A percentile compares a stretch with the other conserved stretches of the same genome.
phyloP scores from a whole-genome alignment of 2,113 vertebrate genomes.

The Dromas ardeola region DNA sequence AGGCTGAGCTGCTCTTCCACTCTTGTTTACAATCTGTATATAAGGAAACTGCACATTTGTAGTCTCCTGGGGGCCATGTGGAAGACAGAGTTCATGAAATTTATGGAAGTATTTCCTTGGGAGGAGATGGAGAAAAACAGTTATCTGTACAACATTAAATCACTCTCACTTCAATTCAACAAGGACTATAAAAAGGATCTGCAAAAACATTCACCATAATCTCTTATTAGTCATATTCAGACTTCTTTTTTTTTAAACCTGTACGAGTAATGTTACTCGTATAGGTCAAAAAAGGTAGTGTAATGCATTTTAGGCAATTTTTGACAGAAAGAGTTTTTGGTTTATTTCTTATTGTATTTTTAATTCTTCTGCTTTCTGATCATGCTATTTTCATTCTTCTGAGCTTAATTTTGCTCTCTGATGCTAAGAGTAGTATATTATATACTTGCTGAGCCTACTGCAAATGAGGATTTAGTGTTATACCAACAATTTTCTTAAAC shows the following conservation, averaged over 20 bases:
- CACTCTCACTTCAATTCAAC: background rate
- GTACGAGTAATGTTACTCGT: background rate
- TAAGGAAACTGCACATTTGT: background rate
- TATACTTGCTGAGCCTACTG: background rate
- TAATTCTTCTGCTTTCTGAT: background rate
- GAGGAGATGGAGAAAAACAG: background rate
- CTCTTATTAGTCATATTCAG: background rate
- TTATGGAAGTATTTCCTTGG: background rate
- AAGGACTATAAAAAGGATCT: background rate
- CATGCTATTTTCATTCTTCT: background rate
- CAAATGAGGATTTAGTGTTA: background rate
- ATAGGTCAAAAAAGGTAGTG: background rate
- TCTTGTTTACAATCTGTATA: background rate
- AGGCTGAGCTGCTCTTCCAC: background rate
- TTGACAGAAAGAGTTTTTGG: background rate
- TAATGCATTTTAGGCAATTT: background rate
- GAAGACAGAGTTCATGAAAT: background rate
- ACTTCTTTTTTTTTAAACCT: background rate
- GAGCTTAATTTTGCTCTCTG: background rate
- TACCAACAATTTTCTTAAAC: background rate
- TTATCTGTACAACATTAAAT: slow-evolving; percentile 1
- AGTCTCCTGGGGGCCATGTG: background rate
- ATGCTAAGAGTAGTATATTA: background rate
- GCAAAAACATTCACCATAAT: background rate
- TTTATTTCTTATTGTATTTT: background rate